Evolutionary conservation across 2,888 invertebrate species (phyloP), one percentile per base, ranked within the genome.

Genomic region (Erebia aethiops): DNA sequence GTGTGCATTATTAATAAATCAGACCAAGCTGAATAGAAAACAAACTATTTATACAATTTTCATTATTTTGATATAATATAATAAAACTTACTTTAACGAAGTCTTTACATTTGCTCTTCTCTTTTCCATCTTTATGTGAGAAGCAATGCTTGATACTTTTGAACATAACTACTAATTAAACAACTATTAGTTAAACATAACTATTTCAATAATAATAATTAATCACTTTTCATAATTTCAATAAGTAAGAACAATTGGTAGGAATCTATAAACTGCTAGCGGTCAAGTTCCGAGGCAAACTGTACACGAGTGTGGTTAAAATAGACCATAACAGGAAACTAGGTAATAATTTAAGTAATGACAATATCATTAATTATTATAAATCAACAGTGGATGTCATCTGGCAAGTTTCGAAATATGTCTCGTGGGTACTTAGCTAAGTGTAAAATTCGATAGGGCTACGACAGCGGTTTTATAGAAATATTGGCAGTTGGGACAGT

Each of bases 331-430:
- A 73, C 74, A 77, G 76, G 76, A 80, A 79, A 79, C 74, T 77
- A 70, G 62, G 66, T 64, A 75, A 74, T 43, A 43, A 43, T 11
- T 1, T 43, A 43, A 35, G 7, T 35, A 35, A 35, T 35, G 35
- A 35, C 7, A 35, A n/a, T 75, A 77, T 77, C 78, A 75, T 72
- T 67, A 70, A 66, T 71, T 70, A 74, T 75, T 76, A 79, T 72
- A 58, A 70, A 49, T 49, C 82, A 82, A 79, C 81, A 83, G 82
- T 77, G 80, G 77, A 79, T 77, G 80, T 52, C 80, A 81, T 81
- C 84, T 83, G 81, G 80, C 80, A 80, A 81, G 85, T 46, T 18
- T 18, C 2, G 16, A 18, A 21, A 26, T 57, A 57, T 43, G 43
- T 11, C 11, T n/a, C n/a, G n/a, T n/a, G n/a, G 43, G 35, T 35